These are phyloP conservation scores for Fragum whitleyi DNA, from an alignment of 2,888 invertebrate species.

Conservation along the genomic window DNA sequence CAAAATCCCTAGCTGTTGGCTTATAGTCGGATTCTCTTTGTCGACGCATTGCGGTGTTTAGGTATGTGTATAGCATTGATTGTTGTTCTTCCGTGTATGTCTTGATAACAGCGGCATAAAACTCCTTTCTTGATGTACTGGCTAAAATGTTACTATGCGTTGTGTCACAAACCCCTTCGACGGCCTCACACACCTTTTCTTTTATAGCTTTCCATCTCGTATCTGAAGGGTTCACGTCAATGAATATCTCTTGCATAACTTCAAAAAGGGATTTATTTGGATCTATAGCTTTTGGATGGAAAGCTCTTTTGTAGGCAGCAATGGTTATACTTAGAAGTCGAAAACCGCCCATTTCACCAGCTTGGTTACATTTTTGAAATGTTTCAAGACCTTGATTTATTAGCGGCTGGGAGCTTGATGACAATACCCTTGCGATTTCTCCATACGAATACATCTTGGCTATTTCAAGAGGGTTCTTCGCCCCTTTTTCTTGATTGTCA, in stretches of 20 bases:
- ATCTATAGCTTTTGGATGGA: slow-evolving; percentile 55
- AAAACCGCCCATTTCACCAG: slow-evolving; percentile 36
- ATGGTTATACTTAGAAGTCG: slow-evolving; percentile 56
- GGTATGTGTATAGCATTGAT: slow-evolving; percentile 42
- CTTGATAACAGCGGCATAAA: slow-evolving; percentile 53
- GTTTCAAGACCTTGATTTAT: slow-evolving; percentile 40
- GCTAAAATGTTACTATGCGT: slow-evolving; percentile 30
- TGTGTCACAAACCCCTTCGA: slow-evolving; percentile 44
- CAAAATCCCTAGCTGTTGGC: slow-evolving; percentile 59
- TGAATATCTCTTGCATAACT: slow-evolving; percentile 55
- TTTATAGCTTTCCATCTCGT: slow-evolving; percentile 51
- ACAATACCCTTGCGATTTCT: slow-evolving; percentile 33
- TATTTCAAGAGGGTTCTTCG: slow-evolving; percentile 52
- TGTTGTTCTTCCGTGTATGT: slow-evolving; percentile 43
- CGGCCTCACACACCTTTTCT: slow-evolving; percentile 57
- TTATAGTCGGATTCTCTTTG: slow-evolving; percentile 46
- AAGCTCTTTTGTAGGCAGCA: slow-evolving; percentile 62
- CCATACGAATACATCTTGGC: slow-evolving; percentile 52
- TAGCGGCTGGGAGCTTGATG: background rate
- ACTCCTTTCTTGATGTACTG: slow-evolving; percentile 44
- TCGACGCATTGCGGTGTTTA: slow-evolving; percentile 61
- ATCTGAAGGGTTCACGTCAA: slow-evolving; percentile 39
- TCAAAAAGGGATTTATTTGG: slow-evolving; percentile 41
- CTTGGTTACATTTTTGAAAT: slow-evolving; percentile 27
- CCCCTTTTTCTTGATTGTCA: slow-evolving; percentile 47